Evolutionary conservation across 2,888 invertebrate genomes (phyloP).

Genomic region (Drosophila anceps): DNA sequence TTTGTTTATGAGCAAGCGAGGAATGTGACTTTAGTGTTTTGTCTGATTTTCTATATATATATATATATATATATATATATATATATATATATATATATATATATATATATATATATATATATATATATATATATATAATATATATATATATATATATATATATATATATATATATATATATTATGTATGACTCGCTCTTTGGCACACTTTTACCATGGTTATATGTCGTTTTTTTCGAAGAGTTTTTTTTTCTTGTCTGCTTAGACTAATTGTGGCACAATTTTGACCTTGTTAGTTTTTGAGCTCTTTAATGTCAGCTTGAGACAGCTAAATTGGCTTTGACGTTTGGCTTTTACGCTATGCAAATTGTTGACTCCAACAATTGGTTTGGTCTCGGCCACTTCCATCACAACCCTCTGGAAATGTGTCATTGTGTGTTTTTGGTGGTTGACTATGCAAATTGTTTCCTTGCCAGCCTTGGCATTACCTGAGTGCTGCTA

Average conservation of each 20-base stretch:
- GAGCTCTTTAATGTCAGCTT: constrained; percentile 6
- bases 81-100: not conserved
- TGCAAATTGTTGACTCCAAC: constrained; percentile 8
- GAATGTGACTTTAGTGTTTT: constrained; percentile 6
- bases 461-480: constrained; percentile 20
- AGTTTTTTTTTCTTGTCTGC: not conserved
- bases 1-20: constrained; percentile 20
- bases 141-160: constrained; percentile 10
- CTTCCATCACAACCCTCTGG: constrained; percentile 3
- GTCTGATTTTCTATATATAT: constrained; percentile 29
- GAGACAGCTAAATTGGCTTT: constrained; percentile 10
- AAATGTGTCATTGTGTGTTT: constrained; percentile 26
- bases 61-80: constrained; percentile 7
- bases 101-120: no score
- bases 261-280: constrained; percentile 48
- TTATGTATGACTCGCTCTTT: constrained; percentile 40
- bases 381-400: not conserved
- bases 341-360: constrained; percentile 7
- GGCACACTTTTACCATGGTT: constrained; percentile 47
- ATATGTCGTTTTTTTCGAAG: not conserved
- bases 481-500: constrained; percentile 34
- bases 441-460: constrained; percentile 42
- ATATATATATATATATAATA: constrained; percentile 13
- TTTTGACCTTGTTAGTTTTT: constrained; percentile 46
- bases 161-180: constrained; percentile 9